Conservation (phyloP, 1,140 invertebrate species). For the Helicoverpa armigera region DNA sequence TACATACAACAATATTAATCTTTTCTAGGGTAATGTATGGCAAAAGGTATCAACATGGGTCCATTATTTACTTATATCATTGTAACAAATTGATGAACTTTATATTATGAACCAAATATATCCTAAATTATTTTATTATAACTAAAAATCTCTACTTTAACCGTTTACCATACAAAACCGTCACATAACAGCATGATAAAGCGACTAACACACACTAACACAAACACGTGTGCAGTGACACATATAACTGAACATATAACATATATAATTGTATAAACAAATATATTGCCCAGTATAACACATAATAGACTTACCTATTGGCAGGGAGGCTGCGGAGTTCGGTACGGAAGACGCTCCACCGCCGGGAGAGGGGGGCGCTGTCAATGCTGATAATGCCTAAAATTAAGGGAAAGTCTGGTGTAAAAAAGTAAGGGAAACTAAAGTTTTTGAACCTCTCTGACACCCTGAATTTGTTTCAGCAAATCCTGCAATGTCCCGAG, state of each 20-base stretch:
- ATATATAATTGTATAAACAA: neutral
- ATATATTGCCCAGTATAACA: neutral
- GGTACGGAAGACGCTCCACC: conserved; percentile 75
- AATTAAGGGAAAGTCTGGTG: conserved; percentile 12
- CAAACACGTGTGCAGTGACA: conserved; percentile 2
- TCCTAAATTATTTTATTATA: no score
- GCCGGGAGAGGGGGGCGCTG: conserved; percentile 78
- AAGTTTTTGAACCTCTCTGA: no score
- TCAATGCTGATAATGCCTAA: conserved; percentile 75
- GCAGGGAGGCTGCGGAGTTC: conserved; percentile 78
- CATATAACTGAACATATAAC: neutral
- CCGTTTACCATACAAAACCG: neutral
- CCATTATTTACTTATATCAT: no score
- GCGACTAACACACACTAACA: conserved; percentile 34
- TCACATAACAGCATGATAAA: neutral
- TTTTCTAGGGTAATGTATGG: conserved; percentile 2
- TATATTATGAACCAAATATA: no score
- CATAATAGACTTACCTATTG: conserved; percentile 69
- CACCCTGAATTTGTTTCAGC: no score
- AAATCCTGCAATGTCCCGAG: no score
- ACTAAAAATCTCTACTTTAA: no score
- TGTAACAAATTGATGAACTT: neutral
- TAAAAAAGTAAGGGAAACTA: no score
- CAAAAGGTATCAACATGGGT: neutral
- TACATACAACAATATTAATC: neutral